phyloP scores from a whole-genome alignment of 2,888 invertebrate genomes.

The Onthophagus sagittarius region DNA sequence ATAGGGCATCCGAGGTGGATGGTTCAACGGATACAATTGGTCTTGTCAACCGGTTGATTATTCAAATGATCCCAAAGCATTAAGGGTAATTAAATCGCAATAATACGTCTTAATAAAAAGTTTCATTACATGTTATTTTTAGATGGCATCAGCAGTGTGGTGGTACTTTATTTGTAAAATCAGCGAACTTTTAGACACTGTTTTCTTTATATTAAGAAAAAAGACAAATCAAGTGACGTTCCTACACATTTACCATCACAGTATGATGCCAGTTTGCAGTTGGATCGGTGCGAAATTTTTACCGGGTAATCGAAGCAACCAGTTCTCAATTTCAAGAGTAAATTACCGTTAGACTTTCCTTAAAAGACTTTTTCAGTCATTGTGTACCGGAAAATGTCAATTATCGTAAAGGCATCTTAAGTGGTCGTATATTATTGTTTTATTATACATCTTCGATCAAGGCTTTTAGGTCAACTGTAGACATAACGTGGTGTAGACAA shows the following conservation, averaged over 20 bases:
- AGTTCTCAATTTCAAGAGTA: background rate
- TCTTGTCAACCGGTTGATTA: slow-evolving; percentile 71
- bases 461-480: background rate
- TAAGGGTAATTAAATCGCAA: slow-evolving; percentile 57
- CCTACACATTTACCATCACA: slow-evolving; percentile 67
- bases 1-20: slow-evolving; percentile 43
- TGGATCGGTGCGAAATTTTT: slow-evolving; percentile 56
- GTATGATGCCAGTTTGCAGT: slow-evolving; percentile 55
- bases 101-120: background rate
- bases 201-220: slow-evolving; percentile 66
- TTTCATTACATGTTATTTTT: slow-evolving; percentile 21
- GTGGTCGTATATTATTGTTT: background rate
- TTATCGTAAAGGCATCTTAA: background rate
- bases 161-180: slow-evolving; percentile 55
- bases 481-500: background rate
- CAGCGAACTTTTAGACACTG: slow-evolving; percentile 56
- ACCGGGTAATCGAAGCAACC: slow-evolving; percentile 48
- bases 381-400: too few relatives aligned
- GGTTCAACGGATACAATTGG: slow-evolving; percentile 61
- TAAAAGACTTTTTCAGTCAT: too few relatives aligned
- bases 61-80: slow-evolving; percentile 55
- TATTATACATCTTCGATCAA: background rate
- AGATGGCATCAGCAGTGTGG: slow-evolving; percentile 51
- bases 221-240: slow-evolving; percentile 65
- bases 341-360: background rate